These are phyloP conservation scores for Myocastor coypus DNA, from an alignment of 2,113 vertebrate species.

Conservation along the genomic window DNA sequence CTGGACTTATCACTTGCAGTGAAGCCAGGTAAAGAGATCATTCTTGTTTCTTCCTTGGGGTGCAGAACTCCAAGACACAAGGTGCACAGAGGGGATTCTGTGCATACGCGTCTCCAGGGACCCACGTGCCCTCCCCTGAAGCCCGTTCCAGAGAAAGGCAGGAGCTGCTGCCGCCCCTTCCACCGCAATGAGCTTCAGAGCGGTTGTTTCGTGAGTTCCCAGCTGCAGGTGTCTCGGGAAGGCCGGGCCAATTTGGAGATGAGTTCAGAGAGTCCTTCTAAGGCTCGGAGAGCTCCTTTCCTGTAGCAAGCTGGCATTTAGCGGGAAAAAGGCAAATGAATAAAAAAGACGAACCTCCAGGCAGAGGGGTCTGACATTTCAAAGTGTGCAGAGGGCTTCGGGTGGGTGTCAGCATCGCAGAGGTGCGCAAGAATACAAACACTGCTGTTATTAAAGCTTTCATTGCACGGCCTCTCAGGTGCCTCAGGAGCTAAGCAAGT, in stretches of 20 bases:
- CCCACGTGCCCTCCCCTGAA: not conserved
- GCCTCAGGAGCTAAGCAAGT: constrained; percentile 56
- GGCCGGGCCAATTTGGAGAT: not conserved
- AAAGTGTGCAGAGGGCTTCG: constrained; percentile 62
- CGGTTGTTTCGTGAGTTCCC: not conserved
- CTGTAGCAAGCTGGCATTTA: constrained; percentile 53
- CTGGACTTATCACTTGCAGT: not conserved
- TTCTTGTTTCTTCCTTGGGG: not conserved
- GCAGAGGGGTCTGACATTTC: constrained; percentile 70
- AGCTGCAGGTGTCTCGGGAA: not conserved
- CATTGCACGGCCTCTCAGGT: constrained; percentile 54
- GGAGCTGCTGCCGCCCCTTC: not conserved
- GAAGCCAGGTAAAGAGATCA: not conserved
- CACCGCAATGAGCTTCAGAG: accelerated
- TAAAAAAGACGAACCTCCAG: constrained; percentile 33
- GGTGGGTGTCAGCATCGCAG: constrained; percentile 24
- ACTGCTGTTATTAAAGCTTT: constrained; percentile 73
- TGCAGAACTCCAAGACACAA: not conserved
- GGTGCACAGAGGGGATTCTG: not conserved
- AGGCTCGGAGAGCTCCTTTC: not conserved
- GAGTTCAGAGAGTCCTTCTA: constrained; percentile 23
- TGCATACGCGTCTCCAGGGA: not conserved
- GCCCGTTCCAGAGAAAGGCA: accelerated
- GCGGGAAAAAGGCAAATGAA: constrained; percentile 49
- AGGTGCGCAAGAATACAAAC: constrained; percentile 62